Evolutionary conservation across 2,888 invertebrate genomes (phyloP).

Genomic region (Pseudoips prasinana): DNA sequence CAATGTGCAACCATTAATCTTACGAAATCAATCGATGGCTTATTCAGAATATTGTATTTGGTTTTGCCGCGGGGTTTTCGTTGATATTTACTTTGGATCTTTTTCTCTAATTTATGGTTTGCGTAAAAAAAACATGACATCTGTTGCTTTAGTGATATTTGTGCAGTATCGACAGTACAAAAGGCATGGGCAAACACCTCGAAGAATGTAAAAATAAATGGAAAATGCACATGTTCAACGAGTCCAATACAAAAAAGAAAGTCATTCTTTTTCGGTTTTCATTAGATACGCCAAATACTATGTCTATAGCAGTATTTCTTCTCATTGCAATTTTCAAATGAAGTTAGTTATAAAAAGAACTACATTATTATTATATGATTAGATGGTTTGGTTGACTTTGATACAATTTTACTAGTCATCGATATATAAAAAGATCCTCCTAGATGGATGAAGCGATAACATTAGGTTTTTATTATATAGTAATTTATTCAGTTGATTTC

Average conservation of each 20-base stretch:
- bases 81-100: slow-evolving; percentile 77
- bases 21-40: slow-evolving; percentile 82
- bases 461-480: too few species aligned
- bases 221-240: not conserved
- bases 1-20: slow-evolving; percentile 81
- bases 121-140: slow-evolving; percentile 61
- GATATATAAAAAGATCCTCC: too few species aligned
- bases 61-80: slow-evolving; percentile 72
- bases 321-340: too few species aligned
- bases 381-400: too few species aligned
- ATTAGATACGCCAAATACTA: too few species aligned
- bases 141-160: slow-evolving; percentile 52
- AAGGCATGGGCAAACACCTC: slow-evolving; percentile 17
- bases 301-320: too few species aligned
- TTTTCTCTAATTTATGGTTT: slow-evolving; percentile 75
- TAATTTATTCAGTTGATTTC: too few species aligned
- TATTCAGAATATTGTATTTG: slow-evolving; percentile 81
- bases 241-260: not conserved
- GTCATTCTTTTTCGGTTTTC: too few species aligned
- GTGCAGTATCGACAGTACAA: slow-evolving; percentile 32
- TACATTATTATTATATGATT: too few species aligned
- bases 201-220: not conserved
- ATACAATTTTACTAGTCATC: too few species aligned
- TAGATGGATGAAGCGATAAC: too few species aligned
- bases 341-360: too few species aligned